Evolutionary conservation across 2,888 invertebrate species (phyloP), one percentile per base, ranked within the genome.

Genomic region (Nomada fucata): DNA sequence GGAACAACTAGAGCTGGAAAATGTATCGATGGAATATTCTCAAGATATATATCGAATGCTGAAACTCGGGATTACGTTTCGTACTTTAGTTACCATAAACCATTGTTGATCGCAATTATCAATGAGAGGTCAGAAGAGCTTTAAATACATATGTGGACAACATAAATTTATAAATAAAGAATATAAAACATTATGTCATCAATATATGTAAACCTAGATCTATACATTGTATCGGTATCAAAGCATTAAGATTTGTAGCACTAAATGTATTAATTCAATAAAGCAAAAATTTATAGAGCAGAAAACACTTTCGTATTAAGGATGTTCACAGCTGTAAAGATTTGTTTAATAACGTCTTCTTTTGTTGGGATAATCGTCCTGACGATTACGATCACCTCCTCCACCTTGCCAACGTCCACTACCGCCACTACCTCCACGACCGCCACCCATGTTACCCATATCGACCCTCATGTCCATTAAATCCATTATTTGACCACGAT

Each of bases 321-420:
- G 23, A 23, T 23, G 23, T 23, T 23, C 1, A 23, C 23, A 23
- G 23, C 23, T 23, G 23, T 23, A 23, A 23, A 23, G 23, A 7
- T n/a, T 20, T 52, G 36, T 85, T 88, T 95, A 96, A 93, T 95
- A 96, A 87, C 96, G 95, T 92, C 96, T 95, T 89, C 96, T 95
- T 94, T 96, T 96, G 94, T 95, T 95, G 91, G 96, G 96, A 93
- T 94, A 96, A 94, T 96, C 96, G 94, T 96, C 96, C 93, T 94
- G 95, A 92, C 95, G 95, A 82, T 95, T 95, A 94, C 95, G 95
- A 92, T 95, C 95, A 81, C 91, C 91, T 86, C 92, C 92, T 86
- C 92, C 92, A 76, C 92, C 91, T 86, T 93, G 93, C 92, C 94
- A 93, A 87, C 93, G 92, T 87, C 92, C 92, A 85, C 93, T 92